A percentile compares a stretch with the other conserved stretches of the same genome.
phyloP scores from a whole-genome alignment of 2,797 vertebrate species.

The Mormyrops boulengeri region DNA sequence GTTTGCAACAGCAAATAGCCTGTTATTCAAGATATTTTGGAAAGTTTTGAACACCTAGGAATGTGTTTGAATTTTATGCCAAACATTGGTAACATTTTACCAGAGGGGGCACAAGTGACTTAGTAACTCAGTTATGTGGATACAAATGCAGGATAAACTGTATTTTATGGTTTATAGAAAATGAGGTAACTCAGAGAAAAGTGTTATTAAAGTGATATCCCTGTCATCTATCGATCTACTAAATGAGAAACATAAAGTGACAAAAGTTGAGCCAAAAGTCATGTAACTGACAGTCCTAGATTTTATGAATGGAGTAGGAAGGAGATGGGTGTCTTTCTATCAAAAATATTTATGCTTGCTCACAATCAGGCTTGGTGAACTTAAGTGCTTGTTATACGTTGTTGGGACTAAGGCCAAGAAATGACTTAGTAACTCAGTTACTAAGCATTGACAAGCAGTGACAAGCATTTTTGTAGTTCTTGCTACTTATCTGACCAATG shows the following conservation, averaged over 20 bases:
- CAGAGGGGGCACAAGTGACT: no score
- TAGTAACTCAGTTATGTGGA: not conserved
- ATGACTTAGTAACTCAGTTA: not conserved
- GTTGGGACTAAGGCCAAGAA: constrained; percentile 39
- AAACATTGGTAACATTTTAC: no score
- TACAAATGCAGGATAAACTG: not conserved
- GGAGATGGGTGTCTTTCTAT: not conserved
- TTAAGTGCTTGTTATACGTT: constrained; percentile 22
- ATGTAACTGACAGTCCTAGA: not conserved
- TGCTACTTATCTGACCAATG: not conserved
- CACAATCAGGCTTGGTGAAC: not conserved
- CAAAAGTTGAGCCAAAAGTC: not conserved
- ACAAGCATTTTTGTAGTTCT: not conserved
- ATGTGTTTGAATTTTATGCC: no score
- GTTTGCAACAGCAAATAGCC: no score
- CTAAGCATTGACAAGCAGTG: not conserved
- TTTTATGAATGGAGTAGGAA: not conserved
- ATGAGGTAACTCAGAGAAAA: not conserved
- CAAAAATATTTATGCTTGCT: not conserved
- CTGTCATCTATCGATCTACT: not conserved
- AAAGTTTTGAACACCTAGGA: no score
- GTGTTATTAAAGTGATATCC: not conserved
- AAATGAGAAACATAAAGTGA: not conserved
- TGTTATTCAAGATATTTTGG: no score
- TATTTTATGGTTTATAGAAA: not conserved